Base-by-base conservation (phyloP, 2,888 invertebrate genomes). In the Epinotia demarniana region DNA sequence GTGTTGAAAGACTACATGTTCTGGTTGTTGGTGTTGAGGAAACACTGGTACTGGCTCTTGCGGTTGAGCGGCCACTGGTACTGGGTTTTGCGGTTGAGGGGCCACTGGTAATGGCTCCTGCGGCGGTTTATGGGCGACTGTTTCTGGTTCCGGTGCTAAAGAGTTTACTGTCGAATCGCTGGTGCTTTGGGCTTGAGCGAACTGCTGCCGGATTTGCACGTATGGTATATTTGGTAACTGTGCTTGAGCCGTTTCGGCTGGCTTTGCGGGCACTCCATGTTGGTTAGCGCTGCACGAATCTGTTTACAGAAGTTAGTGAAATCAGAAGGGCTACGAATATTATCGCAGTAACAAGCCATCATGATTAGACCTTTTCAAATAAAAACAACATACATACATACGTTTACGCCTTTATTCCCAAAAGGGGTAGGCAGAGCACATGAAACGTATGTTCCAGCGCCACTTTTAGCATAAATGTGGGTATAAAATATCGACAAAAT, bases 231-330 rank as follows among this genome's bases (percentile, higher is more conserved):
- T 62, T 68, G n/a, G 39, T 13, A 55, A 27, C 12, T 0, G 49
- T 60, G 55, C 13, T 6, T 18, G 66, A 6, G 27, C 12, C 5
- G 27, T 23, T 11, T 58, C n/a, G 6, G 73, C 19, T 27, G 55
- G 18, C 11, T 60, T 49, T 16, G 39, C 39, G 11, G 43, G n/a
- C 12, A 13, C n/a, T 18, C 5, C 55, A 49, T 74, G 49, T 27
- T 68, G 69, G 39, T 69, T 46, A 11, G 49, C 69, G 19, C 46
- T 49, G 19, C 74, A 74, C 3, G 69, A 70, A 58, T 49, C 74
- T 74, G 58, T 53, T 49, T 46, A 46, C 43, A 57, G 4, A 64
- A 23, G n/a, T 16, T n/a, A 23, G 46, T 43, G 12, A 27, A 9
- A 55, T n/a, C 3, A 55, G 11, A 11, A 33, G 16, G 27, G 16